A percentile compares a stretch with the other conserved stretches of the same genome.
Conservation (phyloP, 1,140 invertebrate species). For the Drosophila auraria region DNA sequence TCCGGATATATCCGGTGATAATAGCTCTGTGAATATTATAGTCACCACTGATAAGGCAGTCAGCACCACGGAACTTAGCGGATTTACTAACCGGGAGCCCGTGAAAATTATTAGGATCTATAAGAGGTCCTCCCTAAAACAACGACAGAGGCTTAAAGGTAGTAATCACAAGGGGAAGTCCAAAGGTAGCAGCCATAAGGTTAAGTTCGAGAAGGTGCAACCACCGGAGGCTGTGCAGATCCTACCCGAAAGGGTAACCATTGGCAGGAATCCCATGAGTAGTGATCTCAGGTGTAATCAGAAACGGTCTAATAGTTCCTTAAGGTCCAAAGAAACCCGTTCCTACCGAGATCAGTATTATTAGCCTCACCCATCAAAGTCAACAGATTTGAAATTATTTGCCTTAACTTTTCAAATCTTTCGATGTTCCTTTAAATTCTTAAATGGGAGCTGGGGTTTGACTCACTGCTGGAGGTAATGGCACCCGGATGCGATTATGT, state of each 20-base stretch:
- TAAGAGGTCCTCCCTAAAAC: slow-evolving; percentile 23
- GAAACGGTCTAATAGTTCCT: not conserved
- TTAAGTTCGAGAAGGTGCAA: slow-evolving; percentile 13
- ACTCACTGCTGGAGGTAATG: slow-evolving; percentile 1
- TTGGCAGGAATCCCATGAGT: slow-evolving; percentile 4
- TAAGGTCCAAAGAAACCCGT: not conserved
- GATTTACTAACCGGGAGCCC: not conserved
- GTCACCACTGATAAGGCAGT: slow-evolving; percentile 34
- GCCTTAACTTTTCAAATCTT: not conserved
- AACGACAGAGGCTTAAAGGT: not conserved
- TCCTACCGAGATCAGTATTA: not conserved
- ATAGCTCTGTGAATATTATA: slow-evolving; percentile 1
- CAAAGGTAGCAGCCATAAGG: not conserved
- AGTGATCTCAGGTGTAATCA: not conserved
- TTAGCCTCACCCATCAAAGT: slow-evolving; percentile 14
- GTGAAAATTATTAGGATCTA: slow-evolving; percentile 1
- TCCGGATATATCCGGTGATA: not conserved
- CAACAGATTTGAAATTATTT: slow-evolving; percentile 8
- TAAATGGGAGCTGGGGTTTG: slow-evolving; percentile 12
- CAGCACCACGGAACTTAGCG: slow-evolving; percentile 11
- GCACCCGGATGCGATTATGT: slow-evolving; percentile 1
- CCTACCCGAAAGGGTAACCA: not conserved
- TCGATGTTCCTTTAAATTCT: slow-evolving; percentile 1
- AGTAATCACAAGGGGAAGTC: not conserved
- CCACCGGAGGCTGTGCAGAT: not conserved